Conservation (phyloP, 2,888 invertebrate species). For the Dinocampus coccinellae region DNA sequence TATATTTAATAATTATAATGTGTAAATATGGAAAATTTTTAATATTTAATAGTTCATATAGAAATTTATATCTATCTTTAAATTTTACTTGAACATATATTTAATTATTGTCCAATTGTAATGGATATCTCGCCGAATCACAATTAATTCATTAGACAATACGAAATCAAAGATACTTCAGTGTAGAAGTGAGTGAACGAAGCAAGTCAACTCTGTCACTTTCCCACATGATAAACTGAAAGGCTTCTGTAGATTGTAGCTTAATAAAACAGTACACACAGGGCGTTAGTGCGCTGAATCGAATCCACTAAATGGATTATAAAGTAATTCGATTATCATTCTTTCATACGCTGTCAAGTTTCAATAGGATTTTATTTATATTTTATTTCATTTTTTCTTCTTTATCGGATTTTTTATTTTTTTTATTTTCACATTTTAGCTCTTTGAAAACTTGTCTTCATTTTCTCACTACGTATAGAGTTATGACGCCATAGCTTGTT, state of each 20-base stretch:
- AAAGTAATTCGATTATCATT: constrained; percentile 61
- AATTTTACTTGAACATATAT: no score
- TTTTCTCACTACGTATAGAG: not conserved
- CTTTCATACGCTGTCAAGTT: constrained; percentile 56
- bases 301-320: constrained; percentile 62
- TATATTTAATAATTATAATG: no score
- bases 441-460: constrained; percentile 19
- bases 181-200: not conserved
- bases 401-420: not conserved
- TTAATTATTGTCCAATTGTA: no score
- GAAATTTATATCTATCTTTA: no score
- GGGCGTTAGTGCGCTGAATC: constrained; percentile 45
- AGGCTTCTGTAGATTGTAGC: constrained; percentile 52
- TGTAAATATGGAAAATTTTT: no score
- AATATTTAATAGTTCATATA: no score
- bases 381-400: not conserved
- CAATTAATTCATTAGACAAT: constrained; percentile 7
- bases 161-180: constrained; percentile 28
- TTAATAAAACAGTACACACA: constrained; percentile 55
- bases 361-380: constrained; percentile 54
- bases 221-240: constrained; percentile 6
- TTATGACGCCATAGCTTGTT: not conserved
- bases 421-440: constrained; percentile 3
- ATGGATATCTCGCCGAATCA: not conserved
- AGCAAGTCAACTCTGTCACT: not conserved